phyloP scores from a whole-genome alignment of 2,888 invertebrate genomes.

The Orchesella flavescens region DNA sequence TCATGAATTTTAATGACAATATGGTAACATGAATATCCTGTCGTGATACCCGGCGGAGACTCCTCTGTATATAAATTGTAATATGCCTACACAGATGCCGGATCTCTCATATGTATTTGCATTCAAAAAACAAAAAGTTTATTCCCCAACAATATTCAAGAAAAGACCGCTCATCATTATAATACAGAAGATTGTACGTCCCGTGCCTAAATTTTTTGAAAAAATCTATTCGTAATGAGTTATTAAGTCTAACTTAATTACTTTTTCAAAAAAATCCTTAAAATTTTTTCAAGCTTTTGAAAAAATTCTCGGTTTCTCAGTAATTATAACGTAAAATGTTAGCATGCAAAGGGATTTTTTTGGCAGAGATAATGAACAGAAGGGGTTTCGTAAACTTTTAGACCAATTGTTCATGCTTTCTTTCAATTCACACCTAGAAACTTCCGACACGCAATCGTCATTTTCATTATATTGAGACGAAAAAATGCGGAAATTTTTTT shows the following conservation, averaged over 20 bases:
- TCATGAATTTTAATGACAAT: slow-evolving; percentile 61
- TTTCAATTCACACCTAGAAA: slow-evolving; percentile 62
- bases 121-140: slow-evolving; percentile 22
- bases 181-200: not conserved
- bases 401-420: slow-evolving; percentile 57
- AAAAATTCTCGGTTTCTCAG: slow-evolving; percentile 60
- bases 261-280: slow-evolving; percentile 52
- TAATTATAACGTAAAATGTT: slow-evolving; percentile 60
- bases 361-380: slow-evolving; percentile 54
- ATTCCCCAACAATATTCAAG: not conserved
- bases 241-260: slow-evolving; percentile 63
- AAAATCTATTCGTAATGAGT: slow-evolving; percentile 59
- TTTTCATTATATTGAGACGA: slow-evolving; percentile 53
- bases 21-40: slow-evolving; percentile 47
- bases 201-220: not conserved
- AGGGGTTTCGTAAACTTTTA: slow-evolving; percentile 46
- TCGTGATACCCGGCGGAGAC: slow-evolving; percentile 29
- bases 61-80: not conserved
- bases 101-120: slow-evolving; percentile 48
- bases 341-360: slow-evolving; percentile 44
- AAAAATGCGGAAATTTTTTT: slow-evolving; percentile 51
- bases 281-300: slow-evolving; percentile 50
- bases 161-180: slow-evolving; percentile 45
- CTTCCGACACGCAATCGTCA: slow-evolving; percentile 65
- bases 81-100: slow-evolving; percentile 51